phyloP scores from a whole-genome alignment of 2,797 vertebrate species.

The Chaunax sp. region DNA sequence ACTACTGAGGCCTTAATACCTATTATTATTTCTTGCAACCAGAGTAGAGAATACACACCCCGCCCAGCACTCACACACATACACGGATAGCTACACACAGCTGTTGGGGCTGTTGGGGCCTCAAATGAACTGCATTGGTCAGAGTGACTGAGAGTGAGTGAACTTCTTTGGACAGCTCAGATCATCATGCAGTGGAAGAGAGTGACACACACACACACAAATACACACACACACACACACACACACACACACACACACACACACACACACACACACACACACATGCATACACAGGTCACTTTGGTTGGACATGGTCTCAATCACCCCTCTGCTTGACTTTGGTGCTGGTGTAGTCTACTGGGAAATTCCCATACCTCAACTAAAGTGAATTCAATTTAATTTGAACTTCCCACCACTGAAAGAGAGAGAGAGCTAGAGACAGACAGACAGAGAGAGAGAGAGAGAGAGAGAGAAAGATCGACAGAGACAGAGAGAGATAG shows the following conservation, averaged over 20 bases:
- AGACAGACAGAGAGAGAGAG: slow-evolving; percentile 3
- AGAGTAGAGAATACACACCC: slow-evolving; percentile 1
- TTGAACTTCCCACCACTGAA: slow-evolving; percentile 65
- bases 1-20: slow-evolving; percentile 50
- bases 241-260: not conserved
- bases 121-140: slow-evolving; percentile 60
- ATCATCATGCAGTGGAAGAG: slow-evolving; percentile 48
- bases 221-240: slow-evolving; percentile 15
- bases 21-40: slow-evolving; percentile 35
- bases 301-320: slow-evolving; percentile 45
- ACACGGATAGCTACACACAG: slow-evolving; percentile 15
- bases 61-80: slow-evolving; percentile 5
- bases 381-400: slow-evolving; percentile 77
- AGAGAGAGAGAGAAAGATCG: slow-evolving; percentile 1
- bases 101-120: slow-evolving; percentile 34
- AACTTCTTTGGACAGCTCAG: slow-evolving; percentile 62
- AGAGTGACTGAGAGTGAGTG: slow-evolving; percentile 62
- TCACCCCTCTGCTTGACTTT: slow-evolving; percentile 47
- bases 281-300: slow-evolving; percentile 41
- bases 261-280: not conserved
- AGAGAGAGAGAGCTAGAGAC: slow-evolving; percentile 32
- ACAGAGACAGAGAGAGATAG: too few species aligned
- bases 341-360: slow-evolving; percentile 63
- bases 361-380: slow-evolving; percentile 66
- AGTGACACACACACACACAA: slow-evolving; percentile 15